Conservation (phyloP, 2,113 vertebrate species). For the Pelusios castaneus region DNA sequence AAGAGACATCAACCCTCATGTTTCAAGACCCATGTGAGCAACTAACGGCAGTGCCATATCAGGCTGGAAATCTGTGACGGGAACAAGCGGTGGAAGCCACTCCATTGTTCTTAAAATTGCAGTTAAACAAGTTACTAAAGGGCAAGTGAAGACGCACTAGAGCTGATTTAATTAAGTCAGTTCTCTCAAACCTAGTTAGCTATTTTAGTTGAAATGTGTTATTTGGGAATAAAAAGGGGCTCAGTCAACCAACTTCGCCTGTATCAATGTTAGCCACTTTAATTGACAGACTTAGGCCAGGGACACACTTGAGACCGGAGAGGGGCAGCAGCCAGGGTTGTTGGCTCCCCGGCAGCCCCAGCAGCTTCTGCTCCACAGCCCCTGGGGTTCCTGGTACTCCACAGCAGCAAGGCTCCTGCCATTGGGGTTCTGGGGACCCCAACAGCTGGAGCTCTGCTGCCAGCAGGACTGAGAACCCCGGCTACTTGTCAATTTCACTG, state of each 20-base stretch:
- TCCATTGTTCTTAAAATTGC: not conserved
- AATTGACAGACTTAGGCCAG: not conserved
- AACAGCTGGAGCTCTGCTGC: no score
- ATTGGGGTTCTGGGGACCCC: no score
- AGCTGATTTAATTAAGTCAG: not conserved
- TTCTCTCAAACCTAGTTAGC: not conserved
- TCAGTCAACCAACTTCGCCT: not conserved
- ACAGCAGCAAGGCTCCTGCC: no score
- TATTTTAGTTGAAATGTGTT: not conserved
- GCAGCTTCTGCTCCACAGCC: no score
- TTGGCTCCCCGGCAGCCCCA: no score
- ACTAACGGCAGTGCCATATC: not conserved
- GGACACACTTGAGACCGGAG: no score
- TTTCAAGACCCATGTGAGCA: not conserved
- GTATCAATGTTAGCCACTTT: not conserved
- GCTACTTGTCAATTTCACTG: no score
- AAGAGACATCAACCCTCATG: constrained; percentile 13
- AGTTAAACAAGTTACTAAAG: not conserved
- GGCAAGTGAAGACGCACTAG: not conserved
- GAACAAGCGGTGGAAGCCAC: not conserved
- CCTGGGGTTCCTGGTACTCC: no score
- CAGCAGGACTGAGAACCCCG: no score
- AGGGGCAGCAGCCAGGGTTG: no score
- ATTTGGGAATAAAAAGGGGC: not conserved
- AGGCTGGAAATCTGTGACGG: not conserved